phyloP scores from a whole-genome alignment of 2,888 invertebrate species.

The Sylvicola fuscatus region DNA sequence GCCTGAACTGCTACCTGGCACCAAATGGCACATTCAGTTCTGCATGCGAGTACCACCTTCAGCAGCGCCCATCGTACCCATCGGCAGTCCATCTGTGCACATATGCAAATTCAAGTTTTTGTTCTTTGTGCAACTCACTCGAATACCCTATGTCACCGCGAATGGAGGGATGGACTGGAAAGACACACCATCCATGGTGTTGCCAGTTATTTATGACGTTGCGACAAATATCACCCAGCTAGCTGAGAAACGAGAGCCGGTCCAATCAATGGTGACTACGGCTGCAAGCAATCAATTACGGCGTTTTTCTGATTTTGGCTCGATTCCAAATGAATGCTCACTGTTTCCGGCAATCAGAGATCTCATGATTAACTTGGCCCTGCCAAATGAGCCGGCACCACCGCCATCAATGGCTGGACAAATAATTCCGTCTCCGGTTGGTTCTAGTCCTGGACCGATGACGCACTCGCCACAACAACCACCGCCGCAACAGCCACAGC shows the following conservation, averaged over 20 bases:
- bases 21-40: constrained; percentile 82
- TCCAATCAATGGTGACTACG: constrained; percentile 33
- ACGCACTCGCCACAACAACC: constrained; percentile 34
- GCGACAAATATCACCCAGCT: constrained; percentile 68
- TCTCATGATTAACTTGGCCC: constrained; percentile 59
- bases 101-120: constrained; percentile 73
- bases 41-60: constrained; percentile 84
- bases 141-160: constrained; percentile 32
- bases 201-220: constrained; percentile 82
- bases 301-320: constrained; percentile 41
- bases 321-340: constrained; percentile 53
- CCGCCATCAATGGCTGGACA: constrained; percentile 11
- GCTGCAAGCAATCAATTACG: constrained; percentile 43
- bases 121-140: constrained; percentile 72
- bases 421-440: constrained; percentile 11
- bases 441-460: constrained; percentile 32
- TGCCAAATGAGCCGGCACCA: constrained; percentile 57
- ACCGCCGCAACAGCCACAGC: constrained; percentile 16
- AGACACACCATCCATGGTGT: constrained; percentile 52
- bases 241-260: constrained; percentile 58
- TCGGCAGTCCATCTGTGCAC: constrained; percentile 71
- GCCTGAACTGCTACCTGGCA: constrained; percentile 37
- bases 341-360: constrained; percentile 83
- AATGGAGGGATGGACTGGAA: constrained; percentile 33
- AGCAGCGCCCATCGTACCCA: constrained; percentile 71